Conservation (phyloP, 2,113 vertebrate genomes). For the Albula glossodonta region DNA sequence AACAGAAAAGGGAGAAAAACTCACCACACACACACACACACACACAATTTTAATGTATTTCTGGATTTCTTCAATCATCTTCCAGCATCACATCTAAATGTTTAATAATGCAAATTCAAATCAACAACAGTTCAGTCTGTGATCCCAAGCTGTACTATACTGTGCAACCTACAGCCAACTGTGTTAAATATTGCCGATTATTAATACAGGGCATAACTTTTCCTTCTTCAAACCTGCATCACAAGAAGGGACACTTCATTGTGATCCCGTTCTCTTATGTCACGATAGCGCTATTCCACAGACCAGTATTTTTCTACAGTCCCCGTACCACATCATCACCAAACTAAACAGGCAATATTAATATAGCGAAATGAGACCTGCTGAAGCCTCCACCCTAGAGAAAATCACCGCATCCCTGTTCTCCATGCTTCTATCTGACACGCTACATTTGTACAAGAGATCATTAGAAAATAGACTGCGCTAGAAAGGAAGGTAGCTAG, state of each 20-base stretch:
- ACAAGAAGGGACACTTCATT: not conserved
- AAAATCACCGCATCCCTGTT: conserved; percentile 19
- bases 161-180: not conserved
- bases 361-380: not conserved
- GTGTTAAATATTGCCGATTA: not conserved
- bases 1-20: no score
- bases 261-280: not conserved
- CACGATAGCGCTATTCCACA: not conserved
- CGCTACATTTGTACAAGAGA: not conserved
- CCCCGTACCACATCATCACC: not conserved
- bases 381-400: conserved; percentile 1
- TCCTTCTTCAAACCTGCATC: not conserved
- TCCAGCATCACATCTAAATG: not conserved
- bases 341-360: not conserved
- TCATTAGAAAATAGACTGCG: not conserved
- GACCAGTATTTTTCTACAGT: not conserved
- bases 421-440: not conserved
- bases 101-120: not conserved
- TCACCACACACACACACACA: no score
- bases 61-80: not conserved
- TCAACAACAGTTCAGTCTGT: not conserved
- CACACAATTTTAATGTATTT: not conserved
- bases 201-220: not conserved
- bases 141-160: not conserved
- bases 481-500: not conserved